Conservation (phyloP, 2,113 vertebrate genomes). For the Rhynchopsitta pachyrhyncha region DNA sequence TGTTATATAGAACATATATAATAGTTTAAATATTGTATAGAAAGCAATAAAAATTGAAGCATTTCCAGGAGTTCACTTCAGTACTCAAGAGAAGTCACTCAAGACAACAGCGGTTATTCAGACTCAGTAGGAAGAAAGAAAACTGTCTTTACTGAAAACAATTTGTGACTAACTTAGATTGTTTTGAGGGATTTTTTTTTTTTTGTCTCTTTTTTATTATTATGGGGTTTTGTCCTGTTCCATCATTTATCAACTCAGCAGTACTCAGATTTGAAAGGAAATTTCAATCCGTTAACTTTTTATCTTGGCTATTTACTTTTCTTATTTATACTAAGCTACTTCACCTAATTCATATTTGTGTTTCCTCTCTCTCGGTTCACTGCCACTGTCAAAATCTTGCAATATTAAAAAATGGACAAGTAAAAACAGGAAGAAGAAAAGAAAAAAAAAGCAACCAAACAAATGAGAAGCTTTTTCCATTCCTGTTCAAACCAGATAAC, state of each 20-base stretch:
- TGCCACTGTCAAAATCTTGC: not conserved
- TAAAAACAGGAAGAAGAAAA: not conserved
- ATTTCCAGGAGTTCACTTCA: not conserved
- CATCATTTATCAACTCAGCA: not conserved
- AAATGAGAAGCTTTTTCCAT: not conserved
- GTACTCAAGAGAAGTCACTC: not conserved
- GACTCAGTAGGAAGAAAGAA: not conserved
- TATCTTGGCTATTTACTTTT: not conserved
- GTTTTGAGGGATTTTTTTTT: rapidly evolving
- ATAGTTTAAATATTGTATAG: not conserved
- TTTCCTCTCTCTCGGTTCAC: not conserved
- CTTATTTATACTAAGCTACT: not conserved
- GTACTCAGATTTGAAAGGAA: not conserved
- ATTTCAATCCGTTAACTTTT: not conserved
- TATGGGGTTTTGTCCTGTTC: not conserved
- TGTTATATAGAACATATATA: not conserved
- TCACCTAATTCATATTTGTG: not conserved
- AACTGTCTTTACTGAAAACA: not conserved
- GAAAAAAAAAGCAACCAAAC: not conserved
- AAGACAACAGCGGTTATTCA: not conserved
- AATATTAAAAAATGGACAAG: not conserved
- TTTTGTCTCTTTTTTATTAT: not conserved
- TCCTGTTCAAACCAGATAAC: not conserved
- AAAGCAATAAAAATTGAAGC: not conserved
- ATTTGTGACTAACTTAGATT: not conserved